Evolutionary conservation across 2,113 vertebrate species (phyloP).

Genomic region (Dolichallabes microphthalmus): DNA sequence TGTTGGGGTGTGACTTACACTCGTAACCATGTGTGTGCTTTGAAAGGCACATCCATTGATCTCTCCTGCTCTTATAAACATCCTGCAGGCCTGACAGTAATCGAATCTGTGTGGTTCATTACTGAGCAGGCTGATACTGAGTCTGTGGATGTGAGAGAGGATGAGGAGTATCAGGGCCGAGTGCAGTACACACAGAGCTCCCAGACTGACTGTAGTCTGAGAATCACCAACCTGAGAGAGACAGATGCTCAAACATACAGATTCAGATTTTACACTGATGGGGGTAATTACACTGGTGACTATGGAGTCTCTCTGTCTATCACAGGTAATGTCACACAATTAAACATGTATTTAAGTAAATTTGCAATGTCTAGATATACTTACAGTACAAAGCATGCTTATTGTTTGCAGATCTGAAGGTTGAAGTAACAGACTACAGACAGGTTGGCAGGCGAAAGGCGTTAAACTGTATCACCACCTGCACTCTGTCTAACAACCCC

Average conservation of each 20-base stretch:
- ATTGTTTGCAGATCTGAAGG: neutral
- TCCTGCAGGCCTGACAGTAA: neutral
- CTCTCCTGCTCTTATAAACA: slow-evolving; percentile 18
- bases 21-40: neutral
- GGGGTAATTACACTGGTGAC: neutral
- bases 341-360: neutral
- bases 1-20: neutral
- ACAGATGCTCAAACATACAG: neutral
- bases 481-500: too few species aligned
- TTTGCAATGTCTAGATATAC: too few species aligned
- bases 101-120: slow-evolving; percentile 18
- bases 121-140: neutral
- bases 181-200: too few species aligned
- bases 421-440: too few species aligned
- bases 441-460: too few species aligned
- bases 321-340: neutral
- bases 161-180: too few species aligned
- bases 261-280: slow-evolving; percentile 30
- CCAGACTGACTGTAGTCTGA: too few species aligned
- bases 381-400: neutral
- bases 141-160: neutral
- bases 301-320: neutral
- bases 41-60: neutral
- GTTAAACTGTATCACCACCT: too few species aligned
- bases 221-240: too few species aligned